Base-by-base conservation (phyloP, 53 echinoderm and acorn worm species). In the Apostichopus leukothele region DNA sequence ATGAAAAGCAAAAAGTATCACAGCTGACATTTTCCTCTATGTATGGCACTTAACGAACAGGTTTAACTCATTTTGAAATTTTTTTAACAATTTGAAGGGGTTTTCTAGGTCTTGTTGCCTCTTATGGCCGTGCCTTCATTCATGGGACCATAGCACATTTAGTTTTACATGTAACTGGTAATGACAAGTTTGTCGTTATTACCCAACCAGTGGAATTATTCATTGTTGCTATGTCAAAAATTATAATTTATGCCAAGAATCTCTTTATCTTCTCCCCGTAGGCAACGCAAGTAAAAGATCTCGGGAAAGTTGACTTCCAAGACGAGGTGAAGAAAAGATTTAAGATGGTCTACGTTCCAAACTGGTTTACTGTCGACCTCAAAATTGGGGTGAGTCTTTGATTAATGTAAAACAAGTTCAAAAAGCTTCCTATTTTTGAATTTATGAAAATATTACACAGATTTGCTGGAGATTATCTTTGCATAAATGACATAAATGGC, bases 281-380 rank as follows among this genome's bases (percentile, higher is more conserved):
- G 98, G 98, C 95, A 54, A 75, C 84, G 20, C 94, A 94, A 92
- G 92, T 96, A 11, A 92, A 98, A 88, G 98, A 98, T 68, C 92
- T 98, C 23, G 98, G 98, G 10, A 79, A 90, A 60, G 95, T 93
- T 16, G 98, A 98, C 67, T 94, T 95, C 92, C 95, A 98, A 55
- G 92, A 93, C 5, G 95, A 95, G n/a, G 95, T 98, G 83, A 98
- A 98, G 78, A 94, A 90, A 75, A 93, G 94, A 89, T 91, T 92
- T 77, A 90, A 95, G 84, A 98, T 93, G 94, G 93, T 95, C 50
- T 94, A 98, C 67, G 98, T 95, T 66, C 98, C 98, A 10, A 90
- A 94, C 84, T 98, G 98, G 98, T 98, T 98, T 84, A 88, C 94
- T 73, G 98, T 98, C 23, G 98, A 98, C 83, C 91, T 98, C 1